phyloP scores from a whole-genome alignment of 2,113 vertebrate genomes.

The Cochlearius cochlearius region DNA sequence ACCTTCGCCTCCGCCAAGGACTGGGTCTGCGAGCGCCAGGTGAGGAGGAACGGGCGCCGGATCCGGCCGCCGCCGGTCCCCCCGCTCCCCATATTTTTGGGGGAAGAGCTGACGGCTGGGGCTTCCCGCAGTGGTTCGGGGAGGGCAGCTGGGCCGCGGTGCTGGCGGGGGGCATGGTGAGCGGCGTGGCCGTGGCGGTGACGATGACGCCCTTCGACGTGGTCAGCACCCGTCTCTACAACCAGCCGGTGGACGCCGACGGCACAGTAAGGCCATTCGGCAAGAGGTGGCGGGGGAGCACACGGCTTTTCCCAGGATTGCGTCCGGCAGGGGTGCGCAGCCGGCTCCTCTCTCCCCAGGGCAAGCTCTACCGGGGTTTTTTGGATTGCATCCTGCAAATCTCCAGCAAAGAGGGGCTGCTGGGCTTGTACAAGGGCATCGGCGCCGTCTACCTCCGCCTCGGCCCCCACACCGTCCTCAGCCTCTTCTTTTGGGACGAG shows the following conservation, averaged over 20 bases:
- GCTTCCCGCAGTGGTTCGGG: slow-evolving; percentile 76
- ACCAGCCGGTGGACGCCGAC: slow-evolving; percentile 87
- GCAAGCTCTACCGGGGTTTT: slow-evolving; percentile 85
- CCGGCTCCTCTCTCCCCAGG: slow-evolving; percentile 68
- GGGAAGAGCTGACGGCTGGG: background rate
- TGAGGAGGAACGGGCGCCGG: background rate
- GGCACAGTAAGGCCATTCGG: slow-evolving; percentile 70
- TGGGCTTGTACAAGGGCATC: slow-evolving; percentile 92
- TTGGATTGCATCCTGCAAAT: slow-evolving; percentile 87
- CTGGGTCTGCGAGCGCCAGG: slow-evolving; percentile 79
- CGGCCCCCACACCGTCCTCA: slow-evolving; percentile 92
- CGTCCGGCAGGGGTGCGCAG: background rate
- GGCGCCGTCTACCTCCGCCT: slow-evolving; percentile 88
- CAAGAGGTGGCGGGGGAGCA: fast-evolving
- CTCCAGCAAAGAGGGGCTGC: slow-evolving; percentile 79
- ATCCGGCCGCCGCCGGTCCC: fast-evolving
- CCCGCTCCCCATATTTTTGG: background rate
- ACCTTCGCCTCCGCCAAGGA: slow-evolving; percentile 90
- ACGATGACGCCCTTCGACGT: slow-evolving; percentile 94
- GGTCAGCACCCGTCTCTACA: slow-evolving; percentile 93
- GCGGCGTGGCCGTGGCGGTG: slow-evolving; percentile 83
- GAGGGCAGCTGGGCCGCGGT: slow-evolving; percentile 85
- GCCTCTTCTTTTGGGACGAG: slow-evolving; percentile 95
- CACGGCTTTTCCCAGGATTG: fast-evolving
- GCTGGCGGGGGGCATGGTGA: slow-evolving; percentile 86